Evolutionary conservation across 1,140 invertebrate genomes (phyloP).

Genomic region (Lepidurus apus): DNA sequence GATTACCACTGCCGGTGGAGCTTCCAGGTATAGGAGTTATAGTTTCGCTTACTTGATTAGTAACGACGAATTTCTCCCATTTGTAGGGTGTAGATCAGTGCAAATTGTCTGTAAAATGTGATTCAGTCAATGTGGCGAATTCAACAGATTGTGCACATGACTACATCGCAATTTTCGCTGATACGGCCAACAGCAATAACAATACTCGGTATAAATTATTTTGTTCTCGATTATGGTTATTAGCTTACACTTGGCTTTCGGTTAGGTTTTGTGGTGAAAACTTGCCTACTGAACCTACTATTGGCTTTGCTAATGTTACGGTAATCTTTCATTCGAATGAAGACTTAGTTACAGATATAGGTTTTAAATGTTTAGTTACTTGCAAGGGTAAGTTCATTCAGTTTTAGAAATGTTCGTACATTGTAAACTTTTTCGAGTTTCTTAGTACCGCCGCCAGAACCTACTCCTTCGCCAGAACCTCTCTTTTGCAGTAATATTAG

Average conservation of each 20-base stretch:
- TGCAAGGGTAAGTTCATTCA: constrained; percentile 23
- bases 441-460: not conserved
- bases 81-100: not conserved
- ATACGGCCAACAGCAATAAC: not conserved
- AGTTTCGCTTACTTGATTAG: not conserved
- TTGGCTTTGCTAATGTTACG: not conserved
- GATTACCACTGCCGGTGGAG: constrained; percentile 26
- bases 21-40: constrained; percentile 5
- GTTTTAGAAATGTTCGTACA: not conserved
- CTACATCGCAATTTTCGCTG: constrained; percentile 8
- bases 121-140: constrained; percentile 8
- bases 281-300: not conserved
- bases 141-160: constrained; percentile 13
- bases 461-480: not conserved
- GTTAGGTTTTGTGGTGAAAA: constrained; percentile 28
- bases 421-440: not conserved
- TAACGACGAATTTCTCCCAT: not conserved
- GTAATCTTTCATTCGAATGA: constrained; percentile 28
- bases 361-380: constrained; percentile 28
- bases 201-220: not conserved
- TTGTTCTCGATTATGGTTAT: not conserved
- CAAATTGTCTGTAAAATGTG: constrained; percentile 2
- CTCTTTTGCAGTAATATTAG: constrained; percentile 24
- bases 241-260: not conserved
- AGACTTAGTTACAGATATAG: constrained; percentile 24